phyloP scores from a whole-genome alignment of 2,113 vertebrate species.

The Pogonocichla stellata region DNA sequence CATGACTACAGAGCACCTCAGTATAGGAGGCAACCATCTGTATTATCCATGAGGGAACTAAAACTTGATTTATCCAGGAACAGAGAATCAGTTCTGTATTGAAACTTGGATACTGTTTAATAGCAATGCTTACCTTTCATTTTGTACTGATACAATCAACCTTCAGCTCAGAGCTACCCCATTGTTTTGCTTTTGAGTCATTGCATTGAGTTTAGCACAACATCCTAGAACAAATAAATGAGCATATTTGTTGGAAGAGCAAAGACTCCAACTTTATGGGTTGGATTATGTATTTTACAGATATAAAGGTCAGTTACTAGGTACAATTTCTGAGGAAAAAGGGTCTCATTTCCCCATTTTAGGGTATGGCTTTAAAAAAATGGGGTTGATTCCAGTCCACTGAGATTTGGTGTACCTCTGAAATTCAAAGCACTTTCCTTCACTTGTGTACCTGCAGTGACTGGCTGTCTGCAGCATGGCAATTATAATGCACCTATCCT shows the following conservation, averaged over 20 bases:
- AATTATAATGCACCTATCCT: background rate
- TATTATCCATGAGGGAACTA: background rate
- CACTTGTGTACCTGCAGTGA: background rate
- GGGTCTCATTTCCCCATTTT: background rate
- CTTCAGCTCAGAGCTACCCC: background rate
- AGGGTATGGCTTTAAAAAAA: background rate
- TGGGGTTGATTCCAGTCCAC: fast-evolving
- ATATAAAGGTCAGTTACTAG: background rate
- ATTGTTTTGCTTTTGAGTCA: slow-evolving; percentile 3
- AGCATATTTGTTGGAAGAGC: background rate
- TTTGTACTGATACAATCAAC: background rate
- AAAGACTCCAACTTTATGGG: background rate
- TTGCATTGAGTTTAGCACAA: background rate
- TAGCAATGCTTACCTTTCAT: background rate
- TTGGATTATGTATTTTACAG: background rate
- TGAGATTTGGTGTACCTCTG: background rate
- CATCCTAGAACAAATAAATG: slow-evolving; percentile 2
- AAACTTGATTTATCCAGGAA: background rate
- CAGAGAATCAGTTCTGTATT: background rate
- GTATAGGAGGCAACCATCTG: background rate
- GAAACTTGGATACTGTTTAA: background rate
- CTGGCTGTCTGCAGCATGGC: background rate
- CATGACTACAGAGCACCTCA: fast-evolving
- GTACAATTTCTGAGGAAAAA: background rate
- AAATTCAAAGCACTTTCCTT: background rate